These are phyloP conservation scores for Idaea aversata DNA, from an alignment of 2,888 invertebrate genomes.

Conservation along the genomic window DNA sequence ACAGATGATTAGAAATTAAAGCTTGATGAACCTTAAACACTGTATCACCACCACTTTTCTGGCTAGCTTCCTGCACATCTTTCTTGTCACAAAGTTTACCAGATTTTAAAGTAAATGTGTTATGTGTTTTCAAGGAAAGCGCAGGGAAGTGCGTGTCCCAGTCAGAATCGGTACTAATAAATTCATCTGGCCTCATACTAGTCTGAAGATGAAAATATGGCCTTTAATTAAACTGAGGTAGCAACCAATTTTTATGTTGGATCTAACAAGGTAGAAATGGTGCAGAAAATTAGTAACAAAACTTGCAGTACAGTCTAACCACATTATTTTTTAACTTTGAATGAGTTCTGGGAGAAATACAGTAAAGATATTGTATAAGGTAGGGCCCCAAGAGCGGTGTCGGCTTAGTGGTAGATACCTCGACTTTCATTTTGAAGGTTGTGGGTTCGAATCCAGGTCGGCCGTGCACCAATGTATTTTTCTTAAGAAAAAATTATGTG, in stretches of 20 bases:
- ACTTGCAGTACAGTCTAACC: too few relatives aligned
- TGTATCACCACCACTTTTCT: constrained; percentile 70
- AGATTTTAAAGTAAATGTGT: constrained; percentile 67
- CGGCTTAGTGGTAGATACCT: too few relatives aligned
- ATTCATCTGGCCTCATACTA: constrained; percentile 52
- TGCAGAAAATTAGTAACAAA: too few relatives aligned
- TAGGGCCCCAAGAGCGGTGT: too few relatives aligned
- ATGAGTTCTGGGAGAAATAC: too few relatives aligned
- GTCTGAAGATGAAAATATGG: neutral
- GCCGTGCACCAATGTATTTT: too few relatives aligned
- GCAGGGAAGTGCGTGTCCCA: constrained; percentile 74
- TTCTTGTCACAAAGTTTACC: constrained; percentile 62
- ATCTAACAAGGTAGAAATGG: neutral
- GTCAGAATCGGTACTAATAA: constrained; percentile 66
- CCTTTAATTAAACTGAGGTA: neutral
- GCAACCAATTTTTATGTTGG: neutral
- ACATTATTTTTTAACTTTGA: too few relatives aligned
- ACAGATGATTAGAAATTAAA: neutral
- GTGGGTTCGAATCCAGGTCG: too few relatives aligned
- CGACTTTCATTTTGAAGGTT: too few relatives aligned
- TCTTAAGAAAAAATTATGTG: too few relatives aligned
- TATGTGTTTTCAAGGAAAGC: constrained; percentile 67
- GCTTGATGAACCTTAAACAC: constrained; percentile 53
- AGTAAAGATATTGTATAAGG: neutral
- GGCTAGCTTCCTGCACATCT: constrained; percentile 54